phyloP scores from a whole-genome alignment of 2,797 vertebrate genomes.

The Pseudotriccus pelzelni region DNA sequence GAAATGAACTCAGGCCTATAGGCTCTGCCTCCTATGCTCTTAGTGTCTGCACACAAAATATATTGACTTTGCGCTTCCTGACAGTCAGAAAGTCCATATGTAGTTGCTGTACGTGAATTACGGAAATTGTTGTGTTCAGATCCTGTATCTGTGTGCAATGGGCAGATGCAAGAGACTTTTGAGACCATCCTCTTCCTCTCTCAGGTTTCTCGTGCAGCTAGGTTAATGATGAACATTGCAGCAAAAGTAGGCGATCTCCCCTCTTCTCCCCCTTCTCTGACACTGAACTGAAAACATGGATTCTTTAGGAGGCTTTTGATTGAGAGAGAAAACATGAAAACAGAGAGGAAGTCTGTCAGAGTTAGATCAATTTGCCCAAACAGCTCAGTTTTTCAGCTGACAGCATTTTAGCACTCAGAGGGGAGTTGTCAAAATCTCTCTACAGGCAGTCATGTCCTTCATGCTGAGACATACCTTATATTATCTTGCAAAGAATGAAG shows the following conservation, averaged over 20 bases:
- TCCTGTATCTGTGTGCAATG: rapidly evolving
- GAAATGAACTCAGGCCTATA: background rate
- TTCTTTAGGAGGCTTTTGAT: slow-evolving; percentile 55
- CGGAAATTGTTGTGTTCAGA: background rate
- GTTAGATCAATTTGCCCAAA: slow-evolving; percentile 59
- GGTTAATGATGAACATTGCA: background rate
- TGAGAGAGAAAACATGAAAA: slow-evolving; percentile 58
- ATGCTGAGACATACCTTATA: slow-evolving; percentile 41
- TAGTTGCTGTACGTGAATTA: background rate
- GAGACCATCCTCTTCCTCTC: background rate
- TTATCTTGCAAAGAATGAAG: slow-evolving; percentile 45
- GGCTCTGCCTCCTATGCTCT: background rate
- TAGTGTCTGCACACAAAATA: background rate
- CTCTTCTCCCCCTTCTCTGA: background rate
- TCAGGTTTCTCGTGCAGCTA: background rate
- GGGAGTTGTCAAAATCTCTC: slow-evolving; percentile 72
- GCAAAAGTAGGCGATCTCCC: background rate
- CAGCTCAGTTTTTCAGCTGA: slow-evolving; percentile 56
- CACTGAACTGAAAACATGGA: background rate
- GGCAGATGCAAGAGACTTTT: background rate
- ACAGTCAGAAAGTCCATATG: background rate
- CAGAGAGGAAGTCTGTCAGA: slow-evolving; percentile 58
- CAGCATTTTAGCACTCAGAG: slow-evolving; percentile 68
- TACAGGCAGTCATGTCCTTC: slow-evolving; percentile 53
- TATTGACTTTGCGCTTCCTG: background rate